phyloP scores from a whole-genome alignment of 2,113 vertebrate species.

The Erythrocercus mccallii region DNA sequence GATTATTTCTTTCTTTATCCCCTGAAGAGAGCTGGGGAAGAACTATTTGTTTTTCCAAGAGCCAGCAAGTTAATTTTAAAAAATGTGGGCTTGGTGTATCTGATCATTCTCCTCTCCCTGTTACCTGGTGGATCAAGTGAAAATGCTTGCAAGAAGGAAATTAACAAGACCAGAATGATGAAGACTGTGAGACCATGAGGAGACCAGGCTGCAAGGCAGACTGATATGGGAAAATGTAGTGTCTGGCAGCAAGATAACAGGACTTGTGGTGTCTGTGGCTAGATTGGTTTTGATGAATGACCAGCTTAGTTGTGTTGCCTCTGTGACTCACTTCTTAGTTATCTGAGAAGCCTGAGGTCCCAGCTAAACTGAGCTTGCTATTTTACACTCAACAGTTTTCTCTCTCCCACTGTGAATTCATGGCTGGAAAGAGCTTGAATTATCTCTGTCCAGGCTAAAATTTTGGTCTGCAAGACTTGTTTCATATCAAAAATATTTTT shows the following conservation, averaged over 20 bases:
- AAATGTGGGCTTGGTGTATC: not conserved
- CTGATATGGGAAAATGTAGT: constrained; percentile 57
- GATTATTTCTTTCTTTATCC: not conserved
- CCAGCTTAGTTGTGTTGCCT: constrained; percentile 55
- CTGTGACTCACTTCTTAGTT: constrained; percentile 52
- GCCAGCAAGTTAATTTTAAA: not conserved
- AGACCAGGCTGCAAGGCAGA: constrained; percentile 31
- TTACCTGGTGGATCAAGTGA: not conserved
- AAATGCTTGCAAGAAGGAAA: constrained; percentile 5
- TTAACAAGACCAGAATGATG: not conserved
- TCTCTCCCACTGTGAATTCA: constrained; percentile 23
- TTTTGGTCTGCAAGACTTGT: not conserved
- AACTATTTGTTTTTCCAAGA: not conserved
- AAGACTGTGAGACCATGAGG: not conserved
- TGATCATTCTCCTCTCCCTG: not conserved
- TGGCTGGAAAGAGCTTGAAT: not conserved
- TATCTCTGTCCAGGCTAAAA: not conserved
- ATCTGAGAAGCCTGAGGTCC: not conserved
- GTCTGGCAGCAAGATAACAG: constrained; percentile 61
- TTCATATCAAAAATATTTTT: not conserved
- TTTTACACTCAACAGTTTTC: not conserved
- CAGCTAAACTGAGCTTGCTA: not conserved
- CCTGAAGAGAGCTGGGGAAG: not conserved
- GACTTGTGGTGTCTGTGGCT: constrained; percentile 38
- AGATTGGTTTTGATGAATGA: constrained; percentile 68